Evolutionary conservation across 2,888 invertebrate genomes (phyloP).

Genomic region (Bimastos eiseni): DNA sequence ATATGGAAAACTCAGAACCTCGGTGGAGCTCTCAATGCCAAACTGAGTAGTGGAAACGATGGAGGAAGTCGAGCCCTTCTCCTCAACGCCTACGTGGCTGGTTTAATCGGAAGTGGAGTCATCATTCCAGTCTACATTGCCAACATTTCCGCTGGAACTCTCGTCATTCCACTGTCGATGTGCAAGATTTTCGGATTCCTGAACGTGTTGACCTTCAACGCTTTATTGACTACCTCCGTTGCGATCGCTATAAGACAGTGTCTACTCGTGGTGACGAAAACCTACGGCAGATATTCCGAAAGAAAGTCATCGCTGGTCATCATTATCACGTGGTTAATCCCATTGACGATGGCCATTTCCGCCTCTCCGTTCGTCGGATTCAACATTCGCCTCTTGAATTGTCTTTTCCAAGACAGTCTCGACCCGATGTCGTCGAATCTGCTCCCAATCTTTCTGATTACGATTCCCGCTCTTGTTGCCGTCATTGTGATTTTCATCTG

Average conservation of each 20-base stretch:
- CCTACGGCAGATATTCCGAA: background rate
- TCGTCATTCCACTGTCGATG: background rate
- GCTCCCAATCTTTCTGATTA: background rate
- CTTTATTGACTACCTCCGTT: background rate
- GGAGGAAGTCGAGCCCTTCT: background rate
- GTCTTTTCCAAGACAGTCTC: background rate
- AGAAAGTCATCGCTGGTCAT: background rate
- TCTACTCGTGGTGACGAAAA: background rate
- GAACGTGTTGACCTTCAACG: constrained; percentile 15
- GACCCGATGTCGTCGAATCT: background rate
- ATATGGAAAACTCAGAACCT: background rate
- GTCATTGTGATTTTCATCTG: constrained; percentile 15
- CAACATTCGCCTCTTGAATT: background rate
- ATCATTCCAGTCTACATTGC: constrained; percentile 1
- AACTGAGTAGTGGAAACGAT: background rate
- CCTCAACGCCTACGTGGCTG: constrained; percentile 16
- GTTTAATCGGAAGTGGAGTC: background rate
- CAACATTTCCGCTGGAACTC: background rate
- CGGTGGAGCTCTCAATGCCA: background rate
- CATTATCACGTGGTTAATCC: background rate
- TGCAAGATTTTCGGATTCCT: background rate
- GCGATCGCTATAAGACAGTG: constrained; percentile 3
- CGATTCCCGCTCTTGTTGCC: background rate
- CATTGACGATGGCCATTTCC: background rate
- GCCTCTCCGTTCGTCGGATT: background rate